phyloP scores from a whole-genome alignment of 1,140 invertebrate genomes.

The Aricia agestis region DNA sequence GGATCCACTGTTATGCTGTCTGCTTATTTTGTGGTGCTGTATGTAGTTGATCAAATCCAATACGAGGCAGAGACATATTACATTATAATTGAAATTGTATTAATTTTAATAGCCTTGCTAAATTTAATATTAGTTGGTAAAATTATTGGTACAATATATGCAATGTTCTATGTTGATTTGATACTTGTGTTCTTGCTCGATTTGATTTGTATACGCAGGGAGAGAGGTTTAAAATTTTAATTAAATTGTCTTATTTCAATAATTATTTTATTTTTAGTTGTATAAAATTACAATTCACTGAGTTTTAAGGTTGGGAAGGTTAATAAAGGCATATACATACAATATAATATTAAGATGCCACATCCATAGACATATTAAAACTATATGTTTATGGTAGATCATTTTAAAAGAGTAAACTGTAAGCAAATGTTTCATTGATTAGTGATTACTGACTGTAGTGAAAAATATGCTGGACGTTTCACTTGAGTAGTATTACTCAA shows the following conservation, averaged over 20 bases:
- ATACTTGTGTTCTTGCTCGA: constrained; percentile 59
- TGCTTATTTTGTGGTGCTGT: constrained; percentile 52
- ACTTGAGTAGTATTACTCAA: background rate
- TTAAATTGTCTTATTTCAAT: constrained; percentile 28
- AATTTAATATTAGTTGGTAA: constrained; percentile 44
- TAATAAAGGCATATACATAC: no score
- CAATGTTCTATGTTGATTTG: constrained; percentile 61
- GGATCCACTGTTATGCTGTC: constrained; percentile 61
- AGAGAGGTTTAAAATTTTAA: constrained; percentile 52
- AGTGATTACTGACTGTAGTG: no score
- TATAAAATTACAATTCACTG: background rate
- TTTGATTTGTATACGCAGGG: constrained; percentile 51
- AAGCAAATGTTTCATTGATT: no score
- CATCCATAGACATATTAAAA: no score
- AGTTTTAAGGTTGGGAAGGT: no score
- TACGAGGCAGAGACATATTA: constrained; percentile 61
- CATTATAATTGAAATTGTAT: constrained; percentile 45
- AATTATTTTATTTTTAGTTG: background rate
- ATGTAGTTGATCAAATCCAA: constrained; percentile 61
- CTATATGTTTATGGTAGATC: no score
- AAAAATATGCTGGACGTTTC: background rate
- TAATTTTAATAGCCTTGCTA: constrained; percentile 45
- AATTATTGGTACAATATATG: constrained; percentile 55
- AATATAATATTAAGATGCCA: no score
- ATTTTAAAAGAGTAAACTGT: no score